phyloP scores from a whole-genome alignment of 2,113 vertebrate genomes.

The Barnardius zonarius region DNA sequence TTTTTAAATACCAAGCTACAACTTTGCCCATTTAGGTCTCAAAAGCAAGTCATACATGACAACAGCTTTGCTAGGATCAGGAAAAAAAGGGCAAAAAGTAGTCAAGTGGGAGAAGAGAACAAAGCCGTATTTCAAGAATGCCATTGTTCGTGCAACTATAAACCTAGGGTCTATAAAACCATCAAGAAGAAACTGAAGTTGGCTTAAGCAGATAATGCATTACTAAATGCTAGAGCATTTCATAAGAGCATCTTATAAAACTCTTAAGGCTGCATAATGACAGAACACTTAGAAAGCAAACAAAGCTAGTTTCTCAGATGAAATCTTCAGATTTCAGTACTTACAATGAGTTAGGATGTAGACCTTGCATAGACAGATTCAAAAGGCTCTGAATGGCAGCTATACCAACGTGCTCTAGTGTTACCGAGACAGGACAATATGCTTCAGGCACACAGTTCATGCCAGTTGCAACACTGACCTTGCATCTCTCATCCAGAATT shows the following conservation, averaged over 20 bases:
- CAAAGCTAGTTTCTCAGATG: not conserved
- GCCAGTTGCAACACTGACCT: not conserved
- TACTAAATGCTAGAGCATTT: not conserved
- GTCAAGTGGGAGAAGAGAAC: not conserved
- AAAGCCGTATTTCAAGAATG: constrained; percentile 19
- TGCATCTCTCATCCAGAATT: not conserved
- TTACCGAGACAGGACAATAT: fast-evolving
- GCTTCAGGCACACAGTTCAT: not conserved
- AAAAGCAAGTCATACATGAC: not conserved
- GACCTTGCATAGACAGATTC: not conserved
- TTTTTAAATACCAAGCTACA: not conserved
- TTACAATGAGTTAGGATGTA: fast-evolving
- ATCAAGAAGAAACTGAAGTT: constrained; percentile 26
- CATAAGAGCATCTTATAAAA: not conserved
- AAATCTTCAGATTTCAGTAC: not conserved
- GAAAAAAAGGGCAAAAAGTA: not conserved
- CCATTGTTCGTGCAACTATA: constrained; percentile 26
- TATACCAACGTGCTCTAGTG: fast-evolving
- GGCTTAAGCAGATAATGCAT: constrained; percentile 14
- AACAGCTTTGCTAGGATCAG: not conserved
- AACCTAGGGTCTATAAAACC: constrained; percentile 52
- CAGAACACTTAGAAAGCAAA: not conserved
- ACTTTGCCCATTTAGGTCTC: not conserved
- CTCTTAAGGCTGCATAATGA: constrained; percentile 12
- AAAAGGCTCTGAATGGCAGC: not conserved